Evolutionary conservation across 1,140 invertebrate genomes (phyloP).

Genomic region (Reticulitermes speratus): DNA sequence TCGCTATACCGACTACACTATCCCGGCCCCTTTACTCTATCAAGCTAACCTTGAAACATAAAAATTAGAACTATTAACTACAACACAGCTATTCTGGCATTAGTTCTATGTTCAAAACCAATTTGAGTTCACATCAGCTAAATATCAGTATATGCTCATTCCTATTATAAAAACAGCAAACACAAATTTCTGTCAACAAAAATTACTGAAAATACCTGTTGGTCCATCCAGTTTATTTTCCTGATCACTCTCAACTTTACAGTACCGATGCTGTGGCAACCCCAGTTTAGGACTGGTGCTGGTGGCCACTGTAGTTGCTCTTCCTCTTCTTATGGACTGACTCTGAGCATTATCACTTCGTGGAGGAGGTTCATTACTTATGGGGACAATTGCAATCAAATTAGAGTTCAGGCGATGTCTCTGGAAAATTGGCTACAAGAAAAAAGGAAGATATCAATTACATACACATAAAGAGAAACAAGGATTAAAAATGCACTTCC

Average conservation of each 20-base stretch:
- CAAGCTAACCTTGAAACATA: no score
- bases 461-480: no score
- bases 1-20: no score
- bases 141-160: no score
- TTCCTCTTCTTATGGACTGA: neutral
- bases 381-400: constrained; percentile 28
- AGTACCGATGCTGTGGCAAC: constrained; percentile 30
- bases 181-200: no score
- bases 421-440: constrained; percentile 1
- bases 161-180: no score
- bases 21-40: no score
- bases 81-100: no score
- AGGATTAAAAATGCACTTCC: no score
- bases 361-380: constrained; percentile 22
- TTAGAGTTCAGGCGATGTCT: constrained; percentile 29
- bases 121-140: no score
- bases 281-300: constrained; percentile 23
- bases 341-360: neutral
- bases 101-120: no score
- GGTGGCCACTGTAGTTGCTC: neutral
- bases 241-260: constrained; percentile 26
- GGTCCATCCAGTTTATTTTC: neutral
- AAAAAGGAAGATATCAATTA: neutral
- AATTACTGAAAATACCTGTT: neutral
- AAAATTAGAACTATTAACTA: no score